Evolutionary conservation across 2,888 invertebrate species (phyloP).

Genomic region (Chaetogeoica ovagalla): DNA sequence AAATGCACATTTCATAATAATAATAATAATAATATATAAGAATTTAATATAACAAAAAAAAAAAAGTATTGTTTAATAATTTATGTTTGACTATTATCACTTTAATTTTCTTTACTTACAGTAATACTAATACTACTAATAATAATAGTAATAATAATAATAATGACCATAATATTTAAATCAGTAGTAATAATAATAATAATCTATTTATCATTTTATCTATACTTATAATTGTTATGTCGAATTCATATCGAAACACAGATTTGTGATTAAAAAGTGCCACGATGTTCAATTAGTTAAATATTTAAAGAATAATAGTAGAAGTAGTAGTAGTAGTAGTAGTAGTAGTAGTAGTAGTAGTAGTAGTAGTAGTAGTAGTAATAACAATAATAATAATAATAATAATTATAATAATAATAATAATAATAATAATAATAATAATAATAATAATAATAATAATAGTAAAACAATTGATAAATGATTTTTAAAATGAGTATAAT

Average conservation of each 20-base stretch:
- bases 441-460: no score
- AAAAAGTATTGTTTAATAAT: conserved; percentile 19
- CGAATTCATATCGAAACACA: conserved; percentile 52
- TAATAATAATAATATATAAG: conserved; percentile 3
- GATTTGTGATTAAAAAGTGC: conserved; percentile 52
- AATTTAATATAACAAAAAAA: background rate
- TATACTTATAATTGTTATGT: conserved; percentile 46
- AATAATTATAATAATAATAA: no score
- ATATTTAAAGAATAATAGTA: conserved; percentile 39
- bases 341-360: background rate
- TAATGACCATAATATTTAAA: no score
- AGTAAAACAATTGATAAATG: conserved; percentile 13
- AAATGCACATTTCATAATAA: conserved; percentile 19
- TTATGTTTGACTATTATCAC: conserved; percentile 28
- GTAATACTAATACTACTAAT: background rate
- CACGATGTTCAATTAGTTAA: conserved; percentile 53
- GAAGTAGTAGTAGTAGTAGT: no score
- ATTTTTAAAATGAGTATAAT: conserved; percentile 28
- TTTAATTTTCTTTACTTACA: conserved; percentile 27
- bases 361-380: no score
- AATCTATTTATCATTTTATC: background rate
- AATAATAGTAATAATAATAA: no score
- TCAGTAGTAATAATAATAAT: no score
- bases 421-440: background rate
- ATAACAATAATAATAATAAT: background rate